Evolutionary conservation across 2,797 vertebrate genomes (phyloP).

Genomic region (Notolabrus celidotus): DNA sequence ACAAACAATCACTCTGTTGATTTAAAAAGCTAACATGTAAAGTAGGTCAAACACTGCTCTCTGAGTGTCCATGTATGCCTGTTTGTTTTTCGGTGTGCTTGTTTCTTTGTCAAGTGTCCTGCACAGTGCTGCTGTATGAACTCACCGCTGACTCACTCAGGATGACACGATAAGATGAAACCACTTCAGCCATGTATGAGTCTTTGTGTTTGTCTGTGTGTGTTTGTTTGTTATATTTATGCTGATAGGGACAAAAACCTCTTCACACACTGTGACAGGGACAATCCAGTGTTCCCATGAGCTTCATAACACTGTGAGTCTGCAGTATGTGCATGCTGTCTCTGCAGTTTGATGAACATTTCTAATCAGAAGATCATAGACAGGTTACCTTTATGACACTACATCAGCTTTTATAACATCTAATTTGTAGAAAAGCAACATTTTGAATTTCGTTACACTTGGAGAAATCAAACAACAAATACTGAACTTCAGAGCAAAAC

Average conservation of each 20-base stretch:
- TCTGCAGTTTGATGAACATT: too few relatives aligned
- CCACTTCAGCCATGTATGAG: neutral
- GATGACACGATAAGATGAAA: neutral
- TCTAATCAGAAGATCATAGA: neutral
- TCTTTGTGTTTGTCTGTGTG: neutral
- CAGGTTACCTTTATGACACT: too few relatives aligned
- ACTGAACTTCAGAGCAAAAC: too few relatives aligned
- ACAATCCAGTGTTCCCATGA: neutral
- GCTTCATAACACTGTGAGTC: too few relatives aligned
- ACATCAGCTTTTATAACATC: too few relatives aligned
- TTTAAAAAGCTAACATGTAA: neutral
- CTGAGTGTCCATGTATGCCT: neutral
- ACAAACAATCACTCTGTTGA: too few relatives aligned
- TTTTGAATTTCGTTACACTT: too few relatives aligned
- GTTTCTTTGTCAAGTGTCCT: neutral
- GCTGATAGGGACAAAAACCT: neutral
- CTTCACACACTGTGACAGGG: neutral
- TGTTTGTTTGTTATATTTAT: neutral
- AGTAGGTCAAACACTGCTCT: neutral
- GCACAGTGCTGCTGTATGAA: neutral
- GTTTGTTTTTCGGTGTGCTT: neutral
- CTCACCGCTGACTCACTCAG: slow-evolving; percentile 6
- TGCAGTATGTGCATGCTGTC: too few relatives aligned
- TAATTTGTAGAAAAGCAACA: too few relatives aligned
- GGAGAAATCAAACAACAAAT: too few relatives aligned